A percentile compares a stretch with the other conserved stretches of the same genome.
Evolutionary conservation across 2,888 invertebrate genomes (phyloP).

Genomic region (Lordiphosa fenestrarum): DNA sequence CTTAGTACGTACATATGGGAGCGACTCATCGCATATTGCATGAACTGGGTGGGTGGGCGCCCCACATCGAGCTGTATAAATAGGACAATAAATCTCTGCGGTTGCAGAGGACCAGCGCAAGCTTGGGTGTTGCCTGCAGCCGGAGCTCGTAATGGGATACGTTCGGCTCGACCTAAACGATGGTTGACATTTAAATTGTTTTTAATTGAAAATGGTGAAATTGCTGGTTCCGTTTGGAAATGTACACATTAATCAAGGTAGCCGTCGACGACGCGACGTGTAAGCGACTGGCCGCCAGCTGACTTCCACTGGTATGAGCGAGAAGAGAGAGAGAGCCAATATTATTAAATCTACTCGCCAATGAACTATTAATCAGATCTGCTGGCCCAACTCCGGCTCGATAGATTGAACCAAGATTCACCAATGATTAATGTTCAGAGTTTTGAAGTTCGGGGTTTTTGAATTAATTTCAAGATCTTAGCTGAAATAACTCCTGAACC

Average conservation of each 20-base stretch:
- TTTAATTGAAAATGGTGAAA: slow-evolving; percentile 59
- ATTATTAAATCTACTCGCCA: too few relatives aligned
- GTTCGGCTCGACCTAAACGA: slow-evolving; percentile 27
- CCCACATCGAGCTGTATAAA: slow-evolving; percentile 11
- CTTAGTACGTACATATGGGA: slow-evolving; percentile 2
- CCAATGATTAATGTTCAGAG: too few relatives aligned
- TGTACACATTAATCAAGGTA: slow-evolving; percentile 38
- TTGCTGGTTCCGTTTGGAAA: slow-evolving; percentile 41
- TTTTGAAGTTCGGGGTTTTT: too few relatives aligned
- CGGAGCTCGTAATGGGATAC: slow-evolving; percentile 10
- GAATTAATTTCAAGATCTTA: too few relatives aligned
- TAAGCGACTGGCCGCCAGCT: background rate
- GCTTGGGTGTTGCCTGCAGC: slow-evolving; percentile 9
- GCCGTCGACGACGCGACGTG: background rate
- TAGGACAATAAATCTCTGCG: slow-evolving; percentile 42
- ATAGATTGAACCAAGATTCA: too few relatives aligned
- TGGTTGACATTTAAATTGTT: slow-evolving; percentile 50
- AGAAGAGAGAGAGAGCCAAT: too few relatives aligned
- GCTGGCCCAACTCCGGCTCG: too few relatives aligned
- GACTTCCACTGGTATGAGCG: too few relatives aligned
- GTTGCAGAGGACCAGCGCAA: slow-evolving; percentile 9
- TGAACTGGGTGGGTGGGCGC: background rate
- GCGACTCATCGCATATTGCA: slow-evolving; percentile 4
- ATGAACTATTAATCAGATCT: too few relatives aligned
- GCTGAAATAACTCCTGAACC: too few relatives aligned